Conservation (phyloP, 2,113 vertebrate species). For the Coturnix japonica region DNA sequence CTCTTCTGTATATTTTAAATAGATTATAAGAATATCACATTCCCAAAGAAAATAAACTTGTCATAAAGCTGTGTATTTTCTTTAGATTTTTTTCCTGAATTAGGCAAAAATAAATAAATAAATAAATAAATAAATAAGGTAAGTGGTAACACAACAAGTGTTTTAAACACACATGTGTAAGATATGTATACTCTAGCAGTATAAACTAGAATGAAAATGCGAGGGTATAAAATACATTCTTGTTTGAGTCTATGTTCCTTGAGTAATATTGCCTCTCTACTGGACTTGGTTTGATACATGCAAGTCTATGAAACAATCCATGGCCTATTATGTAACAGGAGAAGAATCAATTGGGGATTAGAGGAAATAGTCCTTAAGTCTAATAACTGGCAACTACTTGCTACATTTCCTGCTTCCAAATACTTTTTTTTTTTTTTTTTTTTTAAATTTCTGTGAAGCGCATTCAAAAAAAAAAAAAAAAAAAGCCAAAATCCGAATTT, state of each 20-base stretch:
- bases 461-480: not conserved
- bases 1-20: slow-evolving; percentile 36
- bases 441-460: not conserved
- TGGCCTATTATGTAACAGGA: slow-evolving; percentile 65
- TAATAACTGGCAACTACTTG: not conserved
- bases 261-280: slow-evolving; percentile 77
- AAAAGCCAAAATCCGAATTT: not conserved
- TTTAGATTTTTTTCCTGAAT: slow-evolving; percentile 26
- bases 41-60: slow-evolving; percentile 55
- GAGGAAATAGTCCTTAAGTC: not conserved
- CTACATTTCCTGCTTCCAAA: not conserved
- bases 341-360: slow-evolving; percentile 18
- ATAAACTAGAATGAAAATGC: slow-evolving; percentile 68
- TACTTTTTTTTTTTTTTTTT: not conserved
- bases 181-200: slow-evolving; percentile 64
- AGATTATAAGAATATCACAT: slow-evolving; percentile 39
- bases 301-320: slow-evolving; percentile 69
- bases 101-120: slow-evolving; percentile 49
- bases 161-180: slow-evolving; percentile 58
- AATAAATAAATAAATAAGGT: not conserved
- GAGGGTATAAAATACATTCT: slow-evolving; percentile 69
- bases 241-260: slow-evolving; percentile 61
- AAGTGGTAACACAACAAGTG: slow-evolving; percentile 70
- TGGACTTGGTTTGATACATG: slow-evolving; percentile 72
- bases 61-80: slow-evolving; percentile 64